Evolutionary conservation across 1,140 invertebrate species (phyloP).

Genomic region (Aphis gossypii): DNA sequence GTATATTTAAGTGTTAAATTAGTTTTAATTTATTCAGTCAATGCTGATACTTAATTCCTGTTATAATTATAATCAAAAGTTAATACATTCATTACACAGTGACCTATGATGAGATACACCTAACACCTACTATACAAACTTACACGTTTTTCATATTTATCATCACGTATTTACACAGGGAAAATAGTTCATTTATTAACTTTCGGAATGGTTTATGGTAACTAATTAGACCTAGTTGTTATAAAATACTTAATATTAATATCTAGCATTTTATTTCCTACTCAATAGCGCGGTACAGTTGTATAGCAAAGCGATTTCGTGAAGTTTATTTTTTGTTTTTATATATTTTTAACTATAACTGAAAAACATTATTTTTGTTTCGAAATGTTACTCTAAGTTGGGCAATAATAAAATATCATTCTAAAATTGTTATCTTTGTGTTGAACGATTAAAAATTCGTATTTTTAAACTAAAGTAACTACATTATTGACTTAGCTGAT

Average conservation of each 20-base stretch:
- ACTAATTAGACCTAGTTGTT: background rate
- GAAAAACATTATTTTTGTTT: background rate
- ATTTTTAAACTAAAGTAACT: background rate
- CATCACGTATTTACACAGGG: background rate
- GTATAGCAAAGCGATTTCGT: background rate
- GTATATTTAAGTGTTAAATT: too few species aligned
- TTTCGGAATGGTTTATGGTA: background rate
- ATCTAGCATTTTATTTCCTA: background rate
- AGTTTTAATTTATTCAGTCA: too few species aligned
- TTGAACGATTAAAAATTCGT: background rate
- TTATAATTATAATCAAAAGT: too few species aligned
- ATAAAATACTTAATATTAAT: too few species aligned
- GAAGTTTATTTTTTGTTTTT: background rate
- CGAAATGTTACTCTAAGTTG: background rate
- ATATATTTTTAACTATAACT: background rate
- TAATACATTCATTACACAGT: too few species aligned
- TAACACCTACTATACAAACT: background rate
- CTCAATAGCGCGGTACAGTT: background rate
- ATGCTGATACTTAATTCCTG: too few species aligned
- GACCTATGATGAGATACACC: too few species aligned
- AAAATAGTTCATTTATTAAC: background rate
- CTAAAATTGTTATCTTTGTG: background rate
- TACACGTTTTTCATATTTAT: background rate
- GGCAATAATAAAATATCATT: background rate
- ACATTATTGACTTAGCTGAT: background rate